phyloP scores from a whole-genome alignment of 2,888 invertebrate genomes.

The Dynastes grantii region DNA sequence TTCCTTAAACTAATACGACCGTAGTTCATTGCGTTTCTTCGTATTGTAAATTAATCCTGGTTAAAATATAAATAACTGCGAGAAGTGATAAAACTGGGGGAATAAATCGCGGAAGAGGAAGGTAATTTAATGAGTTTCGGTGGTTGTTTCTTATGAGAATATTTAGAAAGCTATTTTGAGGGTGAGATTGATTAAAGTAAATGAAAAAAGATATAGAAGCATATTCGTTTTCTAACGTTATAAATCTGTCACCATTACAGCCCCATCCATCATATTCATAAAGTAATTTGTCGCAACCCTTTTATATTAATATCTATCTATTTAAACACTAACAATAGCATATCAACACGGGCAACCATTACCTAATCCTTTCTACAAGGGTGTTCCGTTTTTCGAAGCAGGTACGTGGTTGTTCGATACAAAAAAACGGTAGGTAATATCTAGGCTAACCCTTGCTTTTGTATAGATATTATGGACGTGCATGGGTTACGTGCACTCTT shows the following conservation, averaged over 20 bases:
- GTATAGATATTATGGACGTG: not conserved
- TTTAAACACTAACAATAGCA: not conserved
- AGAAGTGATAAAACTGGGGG: no score
- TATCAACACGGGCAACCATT: not conserved
- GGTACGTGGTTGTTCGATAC: not conserved
- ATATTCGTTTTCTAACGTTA: not conserved
- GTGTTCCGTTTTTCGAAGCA: not conserved
- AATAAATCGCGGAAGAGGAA: no score
- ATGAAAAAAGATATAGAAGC: no score
- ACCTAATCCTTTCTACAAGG: slow-evolving; percentile 3
- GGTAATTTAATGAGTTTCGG: no score
- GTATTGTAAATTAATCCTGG: no score
- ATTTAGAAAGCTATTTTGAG: no score
- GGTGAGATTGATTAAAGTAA: not conserved
- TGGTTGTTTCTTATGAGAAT: no score
- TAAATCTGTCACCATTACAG: not conserved
- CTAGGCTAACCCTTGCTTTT: not conserved
- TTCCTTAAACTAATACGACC: no score
- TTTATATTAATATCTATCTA: not conserved
- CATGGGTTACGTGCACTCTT: not conserved
- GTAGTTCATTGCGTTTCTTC: no score
- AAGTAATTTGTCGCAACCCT: slow-evolving; percentile 33
- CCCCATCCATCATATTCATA: slow-evolving; percentile 16
- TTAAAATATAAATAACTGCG: no score
- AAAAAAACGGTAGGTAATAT: not conserved